phyloP scores from a whole-genome alignment of 1,140 invertebrate species.

The Goniozus legneri region DNA sequence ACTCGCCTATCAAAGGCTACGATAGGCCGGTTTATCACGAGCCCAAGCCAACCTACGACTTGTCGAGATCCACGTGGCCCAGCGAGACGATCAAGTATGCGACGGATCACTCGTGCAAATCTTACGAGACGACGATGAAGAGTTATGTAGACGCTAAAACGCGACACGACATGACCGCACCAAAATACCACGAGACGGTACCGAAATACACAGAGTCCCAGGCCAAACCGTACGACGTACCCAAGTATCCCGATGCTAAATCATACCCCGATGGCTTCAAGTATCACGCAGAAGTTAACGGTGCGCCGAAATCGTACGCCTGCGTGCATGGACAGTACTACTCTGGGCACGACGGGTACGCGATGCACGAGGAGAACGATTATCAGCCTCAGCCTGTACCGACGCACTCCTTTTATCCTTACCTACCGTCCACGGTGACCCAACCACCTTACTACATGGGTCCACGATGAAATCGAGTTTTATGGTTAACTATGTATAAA shows the following conservation, averaged over 20 bases:
- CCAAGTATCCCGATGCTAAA: conserved; percentile 38
- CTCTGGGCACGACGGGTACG: conserved; percentile 33
- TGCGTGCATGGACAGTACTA: conserved; percentile 46
- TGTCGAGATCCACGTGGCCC: conserved; percentile 25
- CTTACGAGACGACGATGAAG: conserved; percentile 29
- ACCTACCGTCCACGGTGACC: conserved; percentile 42
- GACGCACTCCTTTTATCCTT: conserved; percentile 46
- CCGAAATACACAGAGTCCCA: conserved; percentile 35
- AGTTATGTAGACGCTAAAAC: conserved; percentile 25
- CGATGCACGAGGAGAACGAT: conserved; percentile 40
- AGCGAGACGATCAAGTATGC: conserved; percentile 29
- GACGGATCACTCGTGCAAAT: conserved; percentile 28
- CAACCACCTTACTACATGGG: conserved; percentile 49
- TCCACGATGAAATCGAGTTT: conserved; percentile 45
- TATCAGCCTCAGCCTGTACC: conserved; percentile 38
- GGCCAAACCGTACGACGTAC: conserved; percentile 34
- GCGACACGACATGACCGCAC: not conserved
- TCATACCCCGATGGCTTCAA: conserved; percentile 33
- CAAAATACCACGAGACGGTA: conserved; percentile 17
- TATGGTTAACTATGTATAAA: too few relatives aligned
- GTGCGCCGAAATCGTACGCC: conserved; percentile 34
- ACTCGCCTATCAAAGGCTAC: conserved; percentile 28
- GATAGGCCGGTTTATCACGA: conserved; percentile 39
- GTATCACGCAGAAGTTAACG: conserved; percentile 26
- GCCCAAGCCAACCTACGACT: conserved; percentile 29